Conservation (phyloP, 2,797 vertebrate species). For the Premnoplex brunnescens region DNA sequence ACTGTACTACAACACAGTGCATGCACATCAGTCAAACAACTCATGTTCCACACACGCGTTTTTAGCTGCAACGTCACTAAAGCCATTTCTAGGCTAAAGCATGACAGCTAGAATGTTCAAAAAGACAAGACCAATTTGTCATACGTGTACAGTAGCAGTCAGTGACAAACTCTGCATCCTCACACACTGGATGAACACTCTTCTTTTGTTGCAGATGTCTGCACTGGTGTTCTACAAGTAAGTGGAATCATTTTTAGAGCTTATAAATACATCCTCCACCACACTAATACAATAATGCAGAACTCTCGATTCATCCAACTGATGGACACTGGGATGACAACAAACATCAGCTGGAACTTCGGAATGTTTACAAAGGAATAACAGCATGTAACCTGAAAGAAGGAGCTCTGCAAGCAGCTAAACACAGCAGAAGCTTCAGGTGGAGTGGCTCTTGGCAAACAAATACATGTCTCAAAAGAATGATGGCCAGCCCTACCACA, state of each 20-base stretch:
- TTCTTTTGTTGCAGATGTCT: neutral
- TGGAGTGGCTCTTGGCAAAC: neutral
- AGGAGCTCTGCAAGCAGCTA: neutral
- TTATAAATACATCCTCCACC: neutral
- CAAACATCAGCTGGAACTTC: neutral
- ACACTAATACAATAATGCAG: neutral
- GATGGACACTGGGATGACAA: neutral
- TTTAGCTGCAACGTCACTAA: neutral
- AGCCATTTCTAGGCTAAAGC: neutral
- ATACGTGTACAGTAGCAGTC: neutral
- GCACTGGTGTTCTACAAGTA: neutral
- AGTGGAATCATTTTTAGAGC: neutral
- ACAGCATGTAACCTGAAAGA: neutral
- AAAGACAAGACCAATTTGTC: neutral
- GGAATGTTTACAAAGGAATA: neutral
- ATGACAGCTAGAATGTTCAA: neutral
- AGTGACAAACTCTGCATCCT: neutral
- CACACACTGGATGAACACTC: neutral
- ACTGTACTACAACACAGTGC: neutral
- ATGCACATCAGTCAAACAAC: neutral
- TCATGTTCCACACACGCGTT: accelerated
- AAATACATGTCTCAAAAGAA: neutral
- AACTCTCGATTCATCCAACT: neutral
- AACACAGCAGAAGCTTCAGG: neutral
- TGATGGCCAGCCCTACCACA: neutral